Conservation (phyloP, 2,888 invertebrate species). For the Sinopyrophorus schimmeli region DNA sequence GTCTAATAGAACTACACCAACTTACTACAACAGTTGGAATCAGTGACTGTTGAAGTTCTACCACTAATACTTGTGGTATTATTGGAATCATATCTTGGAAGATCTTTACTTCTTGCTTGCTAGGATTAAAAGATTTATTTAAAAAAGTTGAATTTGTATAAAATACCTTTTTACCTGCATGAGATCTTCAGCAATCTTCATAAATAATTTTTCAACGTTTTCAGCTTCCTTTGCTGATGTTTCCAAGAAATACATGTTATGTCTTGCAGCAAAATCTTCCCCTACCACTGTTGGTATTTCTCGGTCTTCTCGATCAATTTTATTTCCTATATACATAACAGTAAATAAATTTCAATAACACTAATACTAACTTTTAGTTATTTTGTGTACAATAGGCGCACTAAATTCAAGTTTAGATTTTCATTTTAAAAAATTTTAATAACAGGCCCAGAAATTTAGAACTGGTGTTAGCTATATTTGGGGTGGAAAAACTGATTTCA, state of each 20-base stretch:
- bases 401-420: too few species aligned
- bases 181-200: slow-evolving; percentile 93
- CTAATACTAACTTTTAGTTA: too few species aligned
- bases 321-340: slow-evolving; percentile 93
- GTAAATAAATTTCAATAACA: too few species aligned
- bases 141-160: too few species aligned
- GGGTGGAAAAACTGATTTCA: too few species aligned
- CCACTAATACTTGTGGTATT: slow-evolving; percentile 73
- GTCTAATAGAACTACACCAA: slow-evolving; percentile 39
- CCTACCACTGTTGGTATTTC: slow-evolving; percentile 95
- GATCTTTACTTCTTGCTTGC: slow-evolving; percentile 85
- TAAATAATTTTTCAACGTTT: slow-evolving; percentile 94
- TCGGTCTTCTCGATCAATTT: slow-evolving; percentile 94
- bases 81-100: slow-evolving; percentile 74
- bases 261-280: slow-evolving; percentile 92
- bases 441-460: not conserved
- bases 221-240: slow-evolving; percentile 98
- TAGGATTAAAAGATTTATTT: slow-evolving; percentile 56
- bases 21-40: slow-evolving; percentile 65
- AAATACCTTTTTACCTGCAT: slow-evolving; percentile 80
- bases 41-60: slow-evolving; percentile 70
- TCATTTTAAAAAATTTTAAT: not conserved
- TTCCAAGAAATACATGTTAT: slow-evolving; percentile 97
- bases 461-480: too few species aligned
- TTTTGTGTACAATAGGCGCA: too few species aligned